Evolutionary conservation across 2,888 invertebrate species (phyloP).

Genomic region (Synergus umbraculus): DNA sequence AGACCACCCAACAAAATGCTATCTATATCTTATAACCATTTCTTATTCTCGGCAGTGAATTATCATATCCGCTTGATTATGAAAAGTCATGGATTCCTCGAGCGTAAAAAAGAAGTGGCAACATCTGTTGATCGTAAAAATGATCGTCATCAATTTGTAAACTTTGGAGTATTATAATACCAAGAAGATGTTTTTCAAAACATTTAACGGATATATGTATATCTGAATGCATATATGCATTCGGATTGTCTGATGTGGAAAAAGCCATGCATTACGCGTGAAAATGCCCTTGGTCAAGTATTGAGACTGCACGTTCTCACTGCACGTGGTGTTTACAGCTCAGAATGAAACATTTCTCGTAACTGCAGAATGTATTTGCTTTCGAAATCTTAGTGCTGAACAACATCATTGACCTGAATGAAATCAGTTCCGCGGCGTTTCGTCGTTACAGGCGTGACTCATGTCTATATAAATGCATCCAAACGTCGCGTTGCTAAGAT

Average conservation of each 20-base stretch:
- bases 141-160: not conserved
- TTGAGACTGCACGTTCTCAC: not conserved
- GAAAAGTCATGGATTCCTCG: not conserved
- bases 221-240: not conserved
- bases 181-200: not conserved
- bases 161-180: not conserved
- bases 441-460: constrained; percentile 19
- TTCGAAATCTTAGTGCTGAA: constrained; percentile 33
- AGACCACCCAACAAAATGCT: not conserved
- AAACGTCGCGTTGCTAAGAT: constrained; percentile 7
- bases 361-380: constrained; percentile 20
- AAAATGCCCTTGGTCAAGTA: constrained; percentile 14
- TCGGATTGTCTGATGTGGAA: constrained; percentile 1
- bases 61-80: not conserved
- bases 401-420: constrained; percentile 39
- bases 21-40: not conserved
- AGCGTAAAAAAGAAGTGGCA: not conserved
- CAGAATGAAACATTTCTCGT: constrained; percentile 22
- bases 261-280: constrained; percentile 10
- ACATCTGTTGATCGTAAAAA: not conserved
- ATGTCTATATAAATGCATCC: constrained; percentile 33
- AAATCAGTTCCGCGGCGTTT: constrained; percentile 36
- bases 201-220: not conserved
- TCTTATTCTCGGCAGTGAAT: not conserved
- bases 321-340: constrained; percentile 32